phyloP scores from a whole-genome alignment of 2,888 invertebrate genomes.

The Marronus borbonicus region DNA sequence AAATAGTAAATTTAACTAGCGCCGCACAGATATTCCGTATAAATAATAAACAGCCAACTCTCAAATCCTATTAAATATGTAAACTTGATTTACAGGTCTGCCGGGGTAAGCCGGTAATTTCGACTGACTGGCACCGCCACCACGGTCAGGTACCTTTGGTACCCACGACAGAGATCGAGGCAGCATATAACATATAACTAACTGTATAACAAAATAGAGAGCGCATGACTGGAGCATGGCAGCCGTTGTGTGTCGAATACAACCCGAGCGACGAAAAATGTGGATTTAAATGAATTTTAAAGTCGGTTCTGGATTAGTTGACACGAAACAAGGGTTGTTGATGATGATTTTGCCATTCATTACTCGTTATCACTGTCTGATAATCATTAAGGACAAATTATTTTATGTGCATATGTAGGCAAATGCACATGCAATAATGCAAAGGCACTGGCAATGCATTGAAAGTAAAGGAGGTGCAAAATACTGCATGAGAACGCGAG shows the following conservation, averaged over 20 bases:
- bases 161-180: neutral
- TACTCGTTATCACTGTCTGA: constrained; percentile 10
- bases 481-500: no score
- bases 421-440: no score
- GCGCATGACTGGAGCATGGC: constrained; percentile 1
- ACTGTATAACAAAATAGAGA: constrained; percentile 8
- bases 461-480: no score
- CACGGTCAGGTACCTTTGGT: neutral
- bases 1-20: constrained; percentile 12
- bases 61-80: constrained; percentile 49
- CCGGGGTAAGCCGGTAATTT: constrained; percentile 30
- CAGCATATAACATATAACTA: constrained; percentile 19
- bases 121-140: neutral
- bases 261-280: constrained; percentile 15
- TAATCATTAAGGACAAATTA: constrained; percentile 33
- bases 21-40: constrained; percentile 27
- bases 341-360: constrained; percentile 30
- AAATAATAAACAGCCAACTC: constrained; percentile 48
- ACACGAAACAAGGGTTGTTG: constrained; percentile 19
- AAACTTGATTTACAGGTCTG: constrained; percentile 49
- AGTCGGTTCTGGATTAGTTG: constrained; percentile 36
- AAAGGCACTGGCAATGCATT: no score
- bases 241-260: neutral
- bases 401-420: neutral
- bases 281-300: constrained; percentile 43